A percentile compares a stretch with the other conserved stretches of the same genome.
Evolutionary conservation across 2,888 invertebrate species (phyloP).

Genomic region (Schizaphis graminum): DNA sequence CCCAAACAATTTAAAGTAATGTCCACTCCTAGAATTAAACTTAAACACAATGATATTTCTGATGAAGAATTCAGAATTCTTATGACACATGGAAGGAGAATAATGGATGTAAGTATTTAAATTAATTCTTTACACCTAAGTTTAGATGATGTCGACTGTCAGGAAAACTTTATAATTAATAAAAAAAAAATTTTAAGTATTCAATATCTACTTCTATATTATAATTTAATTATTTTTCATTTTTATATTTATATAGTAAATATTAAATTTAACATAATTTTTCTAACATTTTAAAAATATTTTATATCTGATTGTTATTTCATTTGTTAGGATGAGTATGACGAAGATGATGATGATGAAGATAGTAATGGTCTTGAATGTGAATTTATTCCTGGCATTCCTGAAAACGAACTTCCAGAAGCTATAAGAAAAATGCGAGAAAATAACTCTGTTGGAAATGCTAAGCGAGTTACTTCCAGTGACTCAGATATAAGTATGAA

Average conservation of each 20-base stretch:
- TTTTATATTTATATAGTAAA: not conserved
- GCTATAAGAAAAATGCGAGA: conserved; percentile 26
- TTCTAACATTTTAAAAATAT: not conserved
- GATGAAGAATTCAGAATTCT: conserved; percentile 97
- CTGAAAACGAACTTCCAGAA: not conserved
- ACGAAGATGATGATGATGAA: conserved; percentile 11
- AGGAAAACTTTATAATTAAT: too few species aligned
- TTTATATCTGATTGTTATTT: not conserved
- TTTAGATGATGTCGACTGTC: too few species aligned
- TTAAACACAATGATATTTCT: conserved; percentile 92
- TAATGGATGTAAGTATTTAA: conserved; percentile 71
- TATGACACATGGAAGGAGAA: conserved; percentile 87
- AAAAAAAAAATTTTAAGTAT: too few species aligned
- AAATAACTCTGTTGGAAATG: not conserved
- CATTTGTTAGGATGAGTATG: conserved; percentile 23
- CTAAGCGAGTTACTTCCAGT: conserved; percentile 14
- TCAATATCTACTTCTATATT: not conserved
- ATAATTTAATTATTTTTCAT: not conserved
- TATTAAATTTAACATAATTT: not conserved
- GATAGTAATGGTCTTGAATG: not conserved
- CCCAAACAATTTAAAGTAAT: conserved; percentile 84
- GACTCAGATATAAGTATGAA: conserved; percentile 54
- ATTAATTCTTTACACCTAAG: too few species aligned
- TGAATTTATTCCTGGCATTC: conserved; percentile 27
- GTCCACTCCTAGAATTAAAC: conserved; percentile 94